Conservation (phyloP, 1,140 invertebrate genomes). For the Meteorus sp. region DNA sequence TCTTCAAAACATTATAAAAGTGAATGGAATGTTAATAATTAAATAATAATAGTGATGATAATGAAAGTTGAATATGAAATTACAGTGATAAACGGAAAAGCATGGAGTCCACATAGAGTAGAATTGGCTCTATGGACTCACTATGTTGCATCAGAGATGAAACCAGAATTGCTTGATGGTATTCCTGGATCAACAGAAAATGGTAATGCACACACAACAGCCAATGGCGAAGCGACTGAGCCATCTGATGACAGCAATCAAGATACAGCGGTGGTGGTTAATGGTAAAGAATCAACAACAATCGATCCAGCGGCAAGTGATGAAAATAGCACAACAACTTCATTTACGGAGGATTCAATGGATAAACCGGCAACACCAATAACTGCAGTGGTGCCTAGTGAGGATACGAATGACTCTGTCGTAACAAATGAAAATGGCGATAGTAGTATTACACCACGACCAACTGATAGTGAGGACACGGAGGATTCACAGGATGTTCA, state of each 20-base stretch:
- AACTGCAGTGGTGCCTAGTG: conserved; percentile 44
- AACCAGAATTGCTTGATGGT: conserved; percentile 78
- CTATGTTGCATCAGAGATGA: conserved; percentile 79
- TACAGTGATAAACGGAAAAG: conserved; percentile 60
- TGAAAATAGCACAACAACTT: conserved; percentile 66
- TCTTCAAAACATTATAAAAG: no score
- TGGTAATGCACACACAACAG: conserved; percentile 57
- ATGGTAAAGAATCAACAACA: conserved; percentile 42
- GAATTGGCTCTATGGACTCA: conserved; percentile 91
- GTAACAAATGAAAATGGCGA: conserved; percentile 49
- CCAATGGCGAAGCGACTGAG: conserved; percentile 55
- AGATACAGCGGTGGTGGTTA: conserved; percentile 43
- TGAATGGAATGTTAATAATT: no score
- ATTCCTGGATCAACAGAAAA: conserved; percentile 67
- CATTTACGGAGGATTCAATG: conserved; percentile 72
- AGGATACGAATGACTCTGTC: conserved; percentile 53
- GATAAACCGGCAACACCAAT: conserved; percentile 62
- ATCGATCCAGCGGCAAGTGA: conserved; percentile 53
- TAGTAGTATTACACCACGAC: conserved; percentile 53
- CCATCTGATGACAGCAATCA: conserved; percentile 62
- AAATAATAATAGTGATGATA: not conserved
- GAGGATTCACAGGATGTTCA: conserved; percentile 53
- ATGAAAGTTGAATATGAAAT: conserved; percentile 31
- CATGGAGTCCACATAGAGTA: conserved; percentile 84
- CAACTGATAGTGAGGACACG: conserved; percentile 55